Percentiles rank a stretch among this genome's conserved stretches.
phyloP scores from a whole-genome alignment of 2,888 invertebrate species.

The Teleiodes luculella region DNA sequence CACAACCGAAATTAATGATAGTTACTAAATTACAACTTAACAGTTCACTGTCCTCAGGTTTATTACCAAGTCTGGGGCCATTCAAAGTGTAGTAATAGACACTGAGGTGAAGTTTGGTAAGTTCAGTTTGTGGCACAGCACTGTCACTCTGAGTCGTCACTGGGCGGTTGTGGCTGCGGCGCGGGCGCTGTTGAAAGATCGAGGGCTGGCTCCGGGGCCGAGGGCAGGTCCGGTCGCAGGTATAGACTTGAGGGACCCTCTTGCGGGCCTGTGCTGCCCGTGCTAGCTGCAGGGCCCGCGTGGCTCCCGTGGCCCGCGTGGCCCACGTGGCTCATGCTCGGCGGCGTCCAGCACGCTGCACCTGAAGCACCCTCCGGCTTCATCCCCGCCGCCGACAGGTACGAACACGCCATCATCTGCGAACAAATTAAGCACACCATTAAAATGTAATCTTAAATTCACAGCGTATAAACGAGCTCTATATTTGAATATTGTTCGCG shows the following conservation, averaged over 20 bases:
- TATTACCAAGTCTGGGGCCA: slow-evolving; percentile 41
- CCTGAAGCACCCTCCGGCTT: slow-evolving; percentile 44
- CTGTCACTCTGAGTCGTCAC: slow-evolving; percentile 61
- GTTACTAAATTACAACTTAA: slow-evolving; percentile 69
- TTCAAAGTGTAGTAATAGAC: slow-evolving; percentile 20
- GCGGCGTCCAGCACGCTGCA: slow-evolving; percentile 27
- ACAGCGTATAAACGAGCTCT: slow-evolving; percentile 30
- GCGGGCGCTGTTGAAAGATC: slow-evolving; percentile 53
- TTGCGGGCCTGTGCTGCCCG: not conserved
- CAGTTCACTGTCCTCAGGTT: slow-evolving; percentile 52
- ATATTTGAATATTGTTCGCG: slow-evolving; percentile 43
- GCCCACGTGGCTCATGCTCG: slow-evolving; percentile 12
- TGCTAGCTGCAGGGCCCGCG: slow-evolving; percentile 24
- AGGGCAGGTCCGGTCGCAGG: slow-evolving; percentile 13
- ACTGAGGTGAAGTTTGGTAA: slow-evolving; percentile 35
- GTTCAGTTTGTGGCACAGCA: slow-evolving; percentile 68
- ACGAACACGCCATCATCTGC: slow-evolving; percentile 78
- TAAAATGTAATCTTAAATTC: not conserved
- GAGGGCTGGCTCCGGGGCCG: slow-evolving; percentile 37
- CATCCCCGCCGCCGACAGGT: slow-evolving; percentile 59
- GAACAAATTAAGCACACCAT: slow-evolving; percentile 32
- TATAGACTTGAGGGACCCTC: slow-evolving; percentile 11
- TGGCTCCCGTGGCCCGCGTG: slow-evolving; percentile 26
- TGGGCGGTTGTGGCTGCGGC: slow-evolving; percentile 34
- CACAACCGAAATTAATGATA: slow-evolving; percentile 78